Conservation (phyloP, 2,113 vertebrate species). For the Phodopus roborovskii region DNA sequence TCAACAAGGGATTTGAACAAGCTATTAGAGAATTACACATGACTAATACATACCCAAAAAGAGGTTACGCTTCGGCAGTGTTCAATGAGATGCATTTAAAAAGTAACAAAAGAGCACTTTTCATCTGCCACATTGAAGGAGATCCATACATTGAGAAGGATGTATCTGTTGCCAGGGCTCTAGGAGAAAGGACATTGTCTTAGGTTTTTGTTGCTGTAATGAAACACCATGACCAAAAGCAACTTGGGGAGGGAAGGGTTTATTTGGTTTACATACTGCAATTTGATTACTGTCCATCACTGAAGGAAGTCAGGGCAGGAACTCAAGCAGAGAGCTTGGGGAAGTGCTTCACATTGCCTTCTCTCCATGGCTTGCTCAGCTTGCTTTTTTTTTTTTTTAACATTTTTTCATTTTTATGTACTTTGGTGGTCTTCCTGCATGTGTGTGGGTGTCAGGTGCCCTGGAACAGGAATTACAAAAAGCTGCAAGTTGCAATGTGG, state of each 20-base stretch:
- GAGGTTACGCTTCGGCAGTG: neutral
- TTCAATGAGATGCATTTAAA: neutral
- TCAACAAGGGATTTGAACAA: neutral
- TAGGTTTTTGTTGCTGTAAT: neutral
- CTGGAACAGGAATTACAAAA: too few species aligned
- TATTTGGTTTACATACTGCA: neutral
- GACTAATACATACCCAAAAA: neutral
- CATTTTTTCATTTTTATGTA: too few species aligned
- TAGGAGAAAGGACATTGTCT: neutral
- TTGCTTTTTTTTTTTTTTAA: neutral
- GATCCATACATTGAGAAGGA: neutral
- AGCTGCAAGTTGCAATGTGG: too few species aligned
- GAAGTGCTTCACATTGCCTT: neutral
- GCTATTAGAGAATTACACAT: neutral
- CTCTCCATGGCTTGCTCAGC: neutral
- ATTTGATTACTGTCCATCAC: too few species aligned
- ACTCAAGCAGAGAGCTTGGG: neutral
- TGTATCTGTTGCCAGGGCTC: neutral
- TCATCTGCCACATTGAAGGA: neutral
- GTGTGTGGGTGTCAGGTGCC: too few species aligned
- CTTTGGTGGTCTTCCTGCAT: too few species aligned
- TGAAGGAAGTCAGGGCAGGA: too few species aligned
- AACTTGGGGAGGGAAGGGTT: neutral
- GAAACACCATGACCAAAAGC: neutral
- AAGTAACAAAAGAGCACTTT: neutral